These are phyloP conservation scores for Peribatodes rhomboidaria DNA, from an alignment of 2,888 invertebrate genomes.

Conservation along the genomic window DNA sequence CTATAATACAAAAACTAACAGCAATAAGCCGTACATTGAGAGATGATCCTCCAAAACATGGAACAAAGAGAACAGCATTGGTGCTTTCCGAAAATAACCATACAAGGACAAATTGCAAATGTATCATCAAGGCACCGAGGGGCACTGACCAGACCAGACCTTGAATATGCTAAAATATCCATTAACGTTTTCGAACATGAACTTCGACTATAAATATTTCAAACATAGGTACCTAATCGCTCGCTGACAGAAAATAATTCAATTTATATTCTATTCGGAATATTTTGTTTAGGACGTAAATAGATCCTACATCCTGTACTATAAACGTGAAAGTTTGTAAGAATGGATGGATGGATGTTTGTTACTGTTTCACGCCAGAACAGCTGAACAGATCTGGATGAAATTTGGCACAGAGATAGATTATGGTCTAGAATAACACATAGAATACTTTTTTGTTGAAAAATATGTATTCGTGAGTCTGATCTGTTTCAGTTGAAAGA, in stretches of 20 bases:
- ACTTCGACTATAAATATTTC: background rate
- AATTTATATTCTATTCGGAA: no score
- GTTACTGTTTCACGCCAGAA: no score
- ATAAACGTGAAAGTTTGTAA: no score
- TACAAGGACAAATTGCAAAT: slow-evolving; percentile 28
- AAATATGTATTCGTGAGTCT: background rate
- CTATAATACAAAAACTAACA: no score
- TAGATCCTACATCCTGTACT: no score
- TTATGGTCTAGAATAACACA: no score
- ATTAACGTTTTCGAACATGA: slow-evolving; percentile 1
- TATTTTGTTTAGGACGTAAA: no score
- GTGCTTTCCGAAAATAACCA: slow-evolving; percentile 29
- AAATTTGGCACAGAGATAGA: no score
- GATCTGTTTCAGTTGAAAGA: background rate
- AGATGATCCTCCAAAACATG: background rate
- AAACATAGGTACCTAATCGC: background rate
- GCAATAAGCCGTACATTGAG: background rate
- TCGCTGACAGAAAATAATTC: no score
- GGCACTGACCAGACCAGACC: slow-evolving; percentile 37
- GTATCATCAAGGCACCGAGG: slow-evolving; percentile 15
- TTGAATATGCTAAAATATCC: slow-evolving; percentile 15
- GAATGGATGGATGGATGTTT: no score
- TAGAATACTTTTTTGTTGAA: no score
- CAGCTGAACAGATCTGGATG: no score
- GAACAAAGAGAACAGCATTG: slow-evolving; percentile 23